Evolutionary conservation across 2,888 invertebrate genomes (phyloP), one percentile per base, ranked within the genome.

Genomic region (Gasteruption jaculator): DNA sequence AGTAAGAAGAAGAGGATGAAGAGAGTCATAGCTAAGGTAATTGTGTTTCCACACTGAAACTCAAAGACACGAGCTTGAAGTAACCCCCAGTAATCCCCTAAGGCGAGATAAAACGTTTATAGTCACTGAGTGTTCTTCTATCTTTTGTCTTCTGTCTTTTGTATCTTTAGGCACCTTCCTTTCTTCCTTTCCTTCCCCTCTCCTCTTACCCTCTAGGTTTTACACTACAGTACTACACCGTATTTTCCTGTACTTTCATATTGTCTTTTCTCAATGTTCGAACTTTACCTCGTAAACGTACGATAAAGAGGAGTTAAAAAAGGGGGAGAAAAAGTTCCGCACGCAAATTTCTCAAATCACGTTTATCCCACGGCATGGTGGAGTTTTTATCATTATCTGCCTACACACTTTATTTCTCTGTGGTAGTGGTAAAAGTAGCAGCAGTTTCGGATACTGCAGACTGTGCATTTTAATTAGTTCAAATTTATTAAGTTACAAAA

Each of bases 61-160:
- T 16, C 31, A 16, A 19, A 31, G 31, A 31, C 30, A 30, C 30
- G 16, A 30, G 30, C 30, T 3, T 5, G 3, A 10, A 10, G 15
- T 5, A n/a, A 5, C 18, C 10, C 5, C 10, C 32, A 11, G 16
- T 11, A 14, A 30, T 18, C 5, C 4, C 30, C 19, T 31, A 6
- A 19, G 19, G 31, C 31, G 31, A 31, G 31, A 15, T 31, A 31
- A 31, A 31, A 31, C 15, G 31, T 31, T 31, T 31, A 15, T 16
- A 15, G 31, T 4, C 22, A 26, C 22, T 16, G 15, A 26, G 25
- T 26, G 16, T 14, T 19, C 19, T 14, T 41, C 38, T 29, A 26
- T 25, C 11, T 14, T 22, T 19, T 12, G 11, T 29, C 19, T 14
- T 33, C 19, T 11, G n/a, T 26, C 18, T 26, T 16, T 25, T 7